Base-by-base conservation (phyloP, 2,797 vertebrate genomes). In the Coregonus suidteri region DNA sequence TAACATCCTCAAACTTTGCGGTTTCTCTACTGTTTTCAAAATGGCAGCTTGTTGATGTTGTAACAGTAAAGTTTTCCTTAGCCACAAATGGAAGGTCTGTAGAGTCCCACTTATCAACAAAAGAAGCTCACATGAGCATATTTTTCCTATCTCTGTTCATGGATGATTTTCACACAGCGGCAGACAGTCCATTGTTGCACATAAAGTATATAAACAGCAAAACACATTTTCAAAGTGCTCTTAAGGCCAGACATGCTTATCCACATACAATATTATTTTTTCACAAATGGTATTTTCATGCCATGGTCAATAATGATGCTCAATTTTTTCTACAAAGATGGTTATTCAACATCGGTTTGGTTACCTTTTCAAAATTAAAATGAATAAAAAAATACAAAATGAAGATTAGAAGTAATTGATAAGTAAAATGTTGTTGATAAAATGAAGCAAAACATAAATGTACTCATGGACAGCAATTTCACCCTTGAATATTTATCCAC, bases 211-310 rank as follows among this genome's bases (percentile, higher is more conserved):
- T 81, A 92, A 93, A 93, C 87, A 92, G 84, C 90, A 84, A 88
- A 89, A 79, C 85, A 93, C 90, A 90, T 30, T 84, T 82, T 47
- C 41, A 47, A 13, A 47, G 9, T 88, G 81, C 90, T 93, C 74
- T 79, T 76, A 83, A 92, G 91, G 82, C 87, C 85, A 88, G 84
- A 86, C 92, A 96, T 95, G 95, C 94, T 88, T 93, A 89, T 91
- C 86, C 84, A 93, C 92, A 92, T 77, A 93, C 93, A 94, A 93
- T 83, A 73, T 71, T 90, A 69, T 86, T 37, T 79, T 37, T 87
- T 90, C 91, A 95, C 92, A 87, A 92, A 92, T 92, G 80, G 75
- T 89, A 92, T 86, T 82, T 84, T 91, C 95, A 95, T 95, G 95
- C 95, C 92, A 89, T 90, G 84, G 84, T 90, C 84, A 86, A 83